phyloP scores from a whole-genome alignment of 1,140 invertebrate species.

The Procambarus clarkii region DNA sequence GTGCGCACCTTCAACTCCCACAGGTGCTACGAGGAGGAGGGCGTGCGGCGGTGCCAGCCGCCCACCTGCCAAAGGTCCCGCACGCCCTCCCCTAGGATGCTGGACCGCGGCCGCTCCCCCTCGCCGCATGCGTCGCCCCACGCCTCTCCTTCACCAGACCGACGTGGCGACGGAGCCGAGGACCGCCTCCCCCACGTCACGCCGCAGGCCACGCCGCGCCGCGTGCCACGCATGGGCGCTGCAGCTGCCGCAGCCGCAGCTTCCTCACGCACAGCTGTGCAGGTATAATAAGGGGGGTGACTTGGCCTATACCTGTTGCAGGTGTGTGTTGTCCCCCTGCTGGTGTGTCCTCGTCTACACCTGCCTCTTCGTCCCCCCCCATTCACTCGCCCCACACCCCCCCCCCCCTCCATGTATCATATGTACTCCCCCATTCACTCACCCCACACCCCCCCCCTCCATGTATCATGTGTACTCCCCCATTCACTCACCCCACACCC shows the following conservation, averaged over 20 bases:
- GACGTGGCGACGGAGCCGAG: conserved; percentile 8
- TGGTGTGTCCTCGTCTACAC: neutral
- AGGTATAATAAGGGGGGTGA: conserved; percentile 9
- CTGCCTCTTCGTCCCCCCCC: neutral
- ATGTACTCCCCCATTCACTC: no score
- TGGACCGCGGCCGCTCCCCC: neutral
- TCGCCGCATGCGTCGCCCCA: neutral
- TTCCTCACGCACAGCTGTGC: neutral
- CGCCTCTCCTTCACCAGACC: conserved; percentile 11
- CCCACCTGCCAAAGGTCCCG: neutral
- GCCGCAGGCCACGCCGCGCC: neutral
- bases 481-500: no score
- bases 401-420: no score
- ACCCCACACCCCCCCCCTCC: no score
- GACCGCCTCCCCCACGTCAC: neutral
- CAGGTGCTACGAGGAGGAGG: conserved; percentile 30
- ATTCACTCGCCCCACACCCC: neutral
- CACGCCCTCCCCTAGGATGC: conserved; percentile 23
- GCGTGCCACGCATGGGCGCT: conserved; percentile 56
- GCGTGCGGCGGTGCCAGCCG: neutral
- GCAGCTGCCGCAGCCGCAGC: conserved; percentile 39
- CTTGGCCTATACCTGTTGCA: neutral
- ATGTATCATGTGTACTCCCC: no score
- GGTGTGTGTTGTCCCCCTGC: neutral
- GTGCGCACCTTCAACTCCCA: conserved; percentile 60